A percentile compares a stretch with the other conserved stretches of the same genome.
Conservation (phyloP, 1,140 invertebrate genomes). For the Homarus americanus region DNA sequence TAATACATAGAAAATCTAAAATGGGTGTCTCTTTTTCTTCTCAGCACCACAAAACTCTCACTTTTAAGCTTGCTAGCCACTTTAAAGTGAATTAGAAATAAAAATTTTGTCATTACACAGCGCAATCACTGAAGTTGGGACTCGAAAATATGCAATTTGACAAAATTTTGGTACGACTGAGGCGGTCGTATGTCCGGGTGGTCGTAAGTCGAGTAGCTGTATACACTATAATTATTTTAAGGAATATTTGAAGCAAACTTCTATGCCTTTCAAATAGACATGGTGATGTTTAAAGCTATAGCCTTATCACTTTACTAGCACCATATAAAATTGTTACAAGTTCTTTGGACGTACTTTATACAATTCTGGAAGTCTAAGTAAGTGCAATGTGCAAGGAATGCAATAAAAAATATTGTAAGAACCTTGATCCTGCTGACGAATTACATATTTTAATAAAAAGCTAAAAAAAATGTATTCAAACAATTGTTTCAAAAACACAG, state of each 20-base stretch:
- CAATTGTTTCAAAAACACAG: neutral
- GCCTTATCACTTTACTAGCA: neutral
- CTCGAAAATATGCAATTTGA: no score
- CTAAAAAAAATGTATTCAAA: neutral
- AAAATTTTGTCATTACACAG: no score
- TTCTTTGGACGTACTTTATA: neutral
- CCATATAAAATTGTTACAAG: neutral
- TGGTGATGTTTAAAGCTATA: neutral
- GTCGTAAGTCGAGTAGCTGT: no score
- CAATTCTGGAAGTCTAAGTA: neutral
- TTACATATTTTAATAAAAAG: neutral
- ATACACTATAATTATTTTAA: no score
- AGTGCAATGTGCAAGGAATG: neutral
- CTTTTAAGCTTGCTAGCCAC: no score
- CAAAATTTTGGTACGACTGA: no score
- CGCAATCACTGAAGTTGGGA: no score
- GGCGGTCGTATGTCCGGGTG: no score
- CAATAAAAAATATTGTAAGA: neutral
- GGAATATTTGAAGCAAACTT: neutral
- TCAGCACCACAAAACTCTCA: no score
- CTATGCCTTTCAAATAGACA: neutral
- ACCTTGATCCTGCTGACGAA: neutral
- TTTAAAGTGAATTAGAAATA: no score
- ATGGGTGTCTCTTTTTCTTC: no score
- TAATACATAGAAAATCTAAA: no score